Evolutionary conservation across 2,113 vertebrate genomes (phyloP).

Genomic region (Copsychus sechellarum): DNA sequence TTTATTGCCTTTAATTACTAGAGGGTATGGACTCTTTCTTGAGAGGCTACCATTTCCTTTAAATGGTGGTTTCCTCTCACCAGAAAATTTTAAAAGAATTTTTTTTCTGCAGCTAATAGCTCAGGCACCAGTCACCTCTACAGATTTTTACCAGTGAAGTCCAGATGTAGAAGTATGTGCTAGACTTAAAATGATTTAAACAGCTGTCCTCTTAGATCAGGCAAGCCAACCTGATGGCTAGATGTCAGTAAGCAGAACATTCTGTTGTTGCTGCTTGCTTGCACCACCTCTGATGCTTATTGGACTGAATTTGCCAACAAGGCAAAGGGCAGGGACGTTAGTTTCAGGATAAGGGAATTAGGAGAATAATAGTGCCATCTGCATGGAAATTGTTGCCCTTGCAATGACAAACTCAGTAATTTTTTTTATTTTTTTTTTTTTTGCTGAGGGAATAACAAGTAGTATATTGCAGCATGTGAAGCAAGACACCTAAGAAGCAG

Average conservation of each 20-base stretch:
- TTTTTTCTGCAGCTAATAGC: neutral
- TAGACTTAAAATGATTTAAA: neutral
- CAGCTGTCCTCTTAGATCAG: neutral
- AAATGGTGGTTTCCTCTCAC: neutral
- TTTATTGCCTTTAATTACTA: neutral
- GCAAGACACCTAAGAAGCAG: neutral
- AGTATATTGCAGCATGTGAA: neutral
- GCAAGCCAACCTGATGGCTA: neutral
- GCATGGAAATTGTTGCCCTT: neutral
- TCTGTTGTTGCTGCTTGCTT: neutral
- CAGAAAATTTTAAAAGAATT: neutral
- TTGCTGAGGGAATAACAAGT: neutral
- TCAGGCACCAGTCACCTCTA: neutral
- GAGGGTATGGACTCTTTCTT: neutral
- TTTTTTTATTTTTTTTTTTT: neutral
- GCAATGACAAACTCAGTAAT: neutral
- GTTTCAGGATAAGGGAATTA: neutral
- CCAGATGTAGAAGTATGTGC: neutral
- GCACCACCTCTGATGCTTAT: neutral
- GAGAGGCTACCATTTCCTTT: neutral
- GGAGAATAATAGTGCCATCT: neutral
- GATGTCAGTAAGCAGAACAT: neutral
- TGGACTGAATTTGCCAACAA: neutral
- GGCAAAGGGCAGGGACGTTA: neutral
- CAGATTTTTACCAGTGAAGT: neutral